These are phyloP conservation scores for Nomada flava DNA, from an alignment of 2,888 invertebrate genomes.

Conservation along the genomic window DNA sequence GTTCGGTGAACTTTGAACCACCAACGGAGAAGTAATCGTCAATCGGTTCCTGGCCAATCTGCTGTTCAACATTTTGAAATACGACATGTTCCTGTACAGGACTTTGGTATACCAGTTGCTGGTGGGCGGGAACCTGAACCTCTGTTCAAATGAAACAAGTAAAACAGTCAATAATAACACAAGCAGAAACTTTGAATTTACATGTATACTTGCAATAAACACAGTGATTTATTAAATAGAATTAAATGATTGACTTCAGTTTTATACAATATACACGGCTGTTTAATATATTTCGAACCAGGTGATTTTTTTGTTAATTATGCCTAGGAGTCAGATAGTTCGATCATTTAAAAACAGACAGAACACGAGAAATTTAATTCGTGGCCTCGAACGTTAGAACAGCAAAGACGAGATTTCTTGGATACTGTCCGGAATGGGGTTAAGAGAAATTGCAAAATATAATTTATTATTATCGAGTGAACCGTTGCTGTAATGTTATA, in stretches of 20 bases:
- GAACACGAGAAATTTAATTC: too few relatives aligned
- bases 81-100: not conserved
- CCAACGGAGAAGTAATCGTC: not conserved
- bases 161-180: not conserved
- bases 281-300: too few relatives aligned
- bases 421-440: too few relatives aligned
- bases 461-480: not conserved
- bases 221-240: too few relatives aligned
- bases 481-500: not conserved
- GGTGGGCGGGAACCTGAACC: not conserved
- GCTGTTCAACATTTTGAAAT: not conserved
- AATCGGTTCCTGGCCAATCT: not conserved
- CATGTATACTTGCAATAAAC: not conserved
- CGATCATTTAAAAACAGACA: too few relatives aligned
- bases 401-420: too few relatives aligned
- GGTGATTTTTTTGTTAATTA: too few relatives aligned
- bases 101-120: not conserved
- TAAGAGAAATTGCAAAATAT: too few relatives aligned
- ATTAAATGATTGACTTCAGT: too few relatives aligned
- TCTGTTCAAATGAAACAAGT: not conserved
- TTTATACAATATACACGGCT: too few relatives aligned
- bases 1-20: not conserved
- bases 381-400: too few relatives aligned
- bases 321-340: too few relatives aligned
- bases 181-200: not conserved